Percentiles rank a stretch among this genome's conserved stretches.
phyloP scores from a whole-genome alignment of 2,888 invertebrate genomes.

The Phengaris arion region DNA sequence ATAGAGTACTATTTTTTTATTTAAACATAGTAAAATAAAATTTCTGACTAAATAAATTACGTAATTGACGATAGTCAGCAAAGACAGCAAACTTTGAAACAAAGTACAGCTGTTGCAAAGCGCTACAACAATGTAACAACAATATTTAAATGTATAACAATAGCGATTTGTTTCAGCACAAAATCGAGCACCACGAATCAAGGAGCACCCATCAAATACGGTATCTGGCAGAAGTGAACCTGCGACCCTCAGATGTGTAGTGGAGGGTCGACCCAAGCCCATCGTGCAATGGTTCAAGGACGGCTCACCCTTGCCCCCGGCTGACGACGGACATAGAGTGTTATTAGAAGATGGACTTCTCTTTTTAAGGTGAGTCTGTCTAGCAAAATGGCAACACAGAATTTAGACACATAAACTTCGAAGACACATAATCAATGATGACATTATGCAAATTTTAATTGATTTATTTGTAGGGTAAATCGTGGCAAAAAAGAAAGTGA shows the following conservation, averaged over 20 bases:
- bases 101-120: too few relatives aligned
- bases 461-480: slow-evolving; percentile 82
- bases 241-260: slow-evolving; percentile 97
- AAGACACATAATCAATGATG: too few relatives aligned
- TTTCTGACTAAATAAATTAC: too few relatives aligned
- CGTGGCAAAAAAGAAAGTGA: slow-evolving; percentile 97
- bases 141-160: not conserved
- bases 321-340: slow-evolving; percentile 93
- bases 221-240: slow-evolving; percentile 98
- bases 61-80: too few relatives aligned
- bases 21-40: too few relatives aligned
- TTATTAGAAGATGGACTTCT: slow-evolving; percentile 94
- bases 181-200: slow-evolving; percentile 94
- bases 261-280: slow-evolving; percentile 95
- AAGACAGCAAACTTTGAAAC: too few relatives aligned
- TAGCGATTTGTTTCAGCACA: slow-evolving; percentile 80
- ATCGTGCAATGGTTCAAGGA: slow-evolving; percentile 96
- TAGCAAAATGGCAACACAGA: not conserved
- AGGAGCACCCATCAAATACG: slow-evolving; percentile 97
- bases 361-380: slow-evolving; percentile 83
- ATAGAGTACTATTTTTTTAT: too few relatives aligned
- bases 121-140: too few relatives aligned
- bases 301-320: slow-evolving; percentile 88
- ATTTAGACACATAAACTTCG: too few relatives aligned
- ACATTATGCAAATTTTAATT: too few relatives aligned